These are phyloP conservation scores for Nephrotoma flavescens DNA, from an alignment of 2,888 invertebrate genomes.

Conservation along the genomic window DNA sequence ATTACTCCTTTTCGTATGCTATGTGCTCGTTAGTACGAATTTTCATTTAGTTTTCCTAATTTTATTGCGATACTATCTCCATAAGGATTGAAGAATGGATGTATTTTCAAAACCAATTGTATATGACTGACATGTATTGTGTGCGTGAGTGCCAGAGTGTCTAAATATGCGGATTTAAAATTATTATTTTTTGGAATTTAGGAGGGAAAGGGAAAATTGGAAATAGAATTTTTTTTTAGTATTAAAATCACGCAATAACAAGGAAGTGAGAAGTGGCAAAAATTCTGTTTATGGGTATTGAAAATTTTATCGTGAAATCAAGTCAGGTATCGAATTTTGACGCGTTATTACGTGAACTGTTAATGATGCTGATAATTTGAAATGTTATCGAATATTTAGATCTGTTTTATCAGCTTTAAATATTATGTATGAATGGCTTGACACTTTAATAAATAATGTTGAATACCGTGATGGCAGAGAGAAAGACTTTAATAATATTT, in stretches of 20 bases:
- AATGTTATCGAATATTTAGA: not conserved
- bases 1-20: not conserved
- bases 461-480: not conserved
- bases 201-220: not conserved
- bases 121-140: not conserved
- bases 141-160: not conserved
- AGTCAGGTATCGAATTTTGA: not conserved
- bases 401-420: not conserved
- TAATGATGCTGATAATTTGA: not conserved
- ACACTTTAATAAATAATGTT: not conserved
- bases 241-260: not conserved
- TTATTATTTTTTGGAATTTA: not conserved
- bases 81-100: not conserved
- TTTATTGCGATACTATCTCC: not conserved
- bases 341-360: not conserved
- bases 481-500: not conserved
- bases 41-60: not conserved
- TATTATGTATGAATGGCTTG: not conserved
- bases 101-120: not conserved
- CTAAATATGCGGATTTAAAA: not conserved
- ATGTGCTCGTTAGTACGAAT: not conserved
- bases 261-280: not conserved
- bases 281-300: too few species aligned
- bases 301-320: not conserved
- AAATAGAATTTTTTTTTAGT: not conserved